Conservation (phyloP, 2,888 invertebrate genomes). For the Artemia sinica region DNA sequence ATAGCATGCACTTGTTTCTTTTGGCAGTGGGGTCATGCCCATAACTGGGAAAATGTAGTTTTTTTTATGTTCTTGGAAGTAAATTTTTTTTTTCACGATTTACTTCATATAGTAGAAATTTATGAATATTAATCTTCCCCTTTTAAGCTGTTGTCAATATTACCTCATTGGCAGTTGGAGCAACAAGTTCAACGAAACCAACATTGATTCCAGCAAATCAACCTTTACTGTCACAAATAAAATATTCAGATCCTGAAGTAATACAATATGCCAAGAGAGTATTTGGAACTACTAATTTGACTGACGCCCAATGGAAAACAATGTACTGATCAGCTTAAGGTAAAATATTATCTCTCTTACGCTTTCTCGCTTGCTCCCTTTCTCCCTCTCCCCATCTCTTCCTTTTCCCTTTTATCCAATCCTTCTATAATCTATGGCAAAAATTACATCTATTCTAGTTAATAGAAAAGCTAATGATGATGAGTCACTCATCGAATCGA, state of each 20-base stretch:
- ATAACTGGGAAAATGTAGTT: too few relatives aligned
- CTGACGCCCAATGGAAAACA: slow-evolving; percentile 77
- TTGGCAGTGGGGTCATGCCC: too few relatives aligned
- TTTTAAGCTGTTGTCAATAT: slow-evolving; percentile 8
- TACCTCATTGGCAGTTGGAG: slow-evolving; percentile 3
- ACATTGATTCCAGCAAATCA: slow-evolving; percentile 7
- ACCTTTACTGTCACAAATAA: slow-evolving; percentile 44
- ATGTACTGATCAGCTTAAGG: slow-evolving; percentile 76
- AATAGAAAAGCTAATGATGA: too few relatives aligned
- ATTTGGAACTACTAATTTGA: slow-evolving; percentile 58
- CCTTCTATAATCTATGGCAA: too few relatives aligned
- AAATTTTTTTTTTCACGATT: too few relatives aligned
- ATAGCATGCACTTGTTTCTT: too few relatives aligned
- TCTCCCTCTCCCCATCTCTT: too few relatives aligned
- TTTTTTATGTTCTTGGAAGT: too few relatives aligned
- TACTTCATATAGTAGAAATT: not conserved
- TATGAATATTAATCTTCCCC: not conserved
- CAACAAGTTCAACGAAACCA: not conserved
- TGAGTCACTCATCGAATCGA: too few relatives aligned
- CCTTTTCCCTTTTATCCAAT: too few relatives aligned
- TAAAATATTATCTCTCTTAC: slow-evolving; percentile 29
- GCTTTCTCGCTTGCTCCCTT: too few relatives aligned
- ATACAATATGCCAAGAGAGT: slow-evolving; percentile 65
- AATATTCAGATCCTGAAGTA: slow-evolving; percentile 56
- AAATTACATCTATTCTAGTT: too few relatives aligned